Conservation (phyloP, 2,113 vertebrate genomes). For the Alexandromys fortis region DNA sequence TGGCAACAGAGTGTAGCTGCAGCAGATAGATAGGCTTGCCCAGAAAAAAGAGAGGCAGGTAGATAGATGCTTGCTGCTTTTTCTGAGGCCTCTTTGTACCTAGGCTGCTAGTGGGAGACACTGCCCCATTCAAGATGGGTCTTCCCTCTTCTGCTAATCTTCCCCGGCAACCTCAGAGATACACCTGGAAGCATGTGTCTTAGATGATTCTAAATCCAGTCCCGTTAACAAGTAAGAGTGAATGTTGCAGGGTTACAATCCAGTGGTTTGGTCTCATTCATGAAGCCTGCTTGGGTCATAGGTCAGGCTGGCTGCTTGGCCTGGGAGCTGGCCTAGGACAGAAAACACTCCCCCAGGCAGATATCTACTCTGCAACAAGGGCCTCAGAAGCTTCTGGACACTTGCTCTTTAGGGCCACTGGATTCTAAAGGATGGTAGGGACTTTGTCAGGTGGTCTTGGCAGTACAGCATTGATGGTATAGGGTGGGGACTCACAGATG, state of each 20-base stretch:
- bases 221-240: background rate
- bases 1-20: no score
- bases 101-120: background rate
- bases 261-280: fast-evolving
- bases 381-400: background rate
- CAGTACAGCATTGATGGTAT: background rate
- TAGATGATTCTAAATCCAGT: background rate
- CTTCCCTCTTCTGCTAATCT: background rate
- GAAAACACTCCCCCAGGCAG: background rate
- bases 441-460: no score
- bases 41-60: background rate
- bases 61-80: background rate
- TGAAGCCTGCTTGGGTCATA: background rate
- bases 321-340: background rate
- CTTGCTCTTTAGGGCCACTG: no score
- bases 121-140: background rate
- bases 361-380: background rate
- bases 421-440: background rate
- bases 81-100: background rate
- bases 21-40: background rate
- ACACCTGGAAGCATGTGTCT: background rate
- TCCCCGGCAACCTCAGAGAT: background rate
- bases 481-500: no score
- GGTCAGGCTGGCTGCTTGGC: background rate
- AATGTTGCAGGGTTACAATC: no score